These are phyloP conservation scores for Busseola fusca DNA, from an alignment of 2,888 invertebrate genomes.

Conservation along the genomic window DNA sequence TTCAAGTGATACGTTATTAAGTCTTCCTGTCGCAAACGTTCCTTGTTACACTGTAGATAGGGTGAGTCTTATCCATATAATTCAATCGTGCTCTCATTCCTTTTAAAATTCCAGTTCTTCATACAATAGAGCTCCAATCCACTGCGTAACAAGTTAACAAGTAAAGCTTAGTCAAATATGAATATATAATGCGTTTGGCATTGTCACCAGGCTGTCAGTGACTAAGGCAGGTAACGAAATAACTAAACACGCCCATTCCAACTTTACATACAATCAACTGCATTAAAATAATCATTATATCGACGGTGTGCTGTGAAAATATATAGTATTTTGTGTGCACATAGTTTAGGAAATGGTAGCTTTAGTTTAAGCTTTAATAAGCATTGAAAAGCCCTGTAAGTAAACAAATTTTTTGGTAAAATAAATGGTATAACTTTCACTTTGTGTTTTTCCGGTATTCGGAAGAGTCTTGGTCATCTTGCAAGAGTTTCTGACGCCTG, in stretches of 20 bases:
- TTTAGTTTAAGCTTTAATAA: neutral
- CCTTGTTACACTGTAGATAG: neutral
- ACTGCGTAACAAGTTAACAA: slow-evolving; percentile 37
- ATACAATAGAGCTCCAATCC: slow-evolving; percentile 37
- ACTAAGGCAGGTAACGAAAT: slow-evolving; percentile 58
- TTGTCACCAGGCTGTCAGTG: slow-evolving; percentile 62
- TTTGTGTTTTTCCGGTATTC: too few species aligned
- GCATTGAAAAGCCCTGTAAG: neutral
- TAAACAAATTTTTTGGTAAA: too few species aligned
- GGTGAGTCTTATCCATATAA: neutral
- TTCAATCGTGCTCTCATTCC: neutral
- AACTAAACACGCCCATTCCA: slow-evolving; percentile 57
- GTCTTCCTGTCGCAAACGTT: neutral
- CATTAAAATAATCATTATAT: slow-evolving; percentile 66
- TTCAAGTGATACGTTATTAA: neutral
- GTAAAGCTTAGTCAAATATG: slow-evolving; percentile 46
- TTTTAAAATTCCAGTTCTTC: slow-evolving; percentile 28
- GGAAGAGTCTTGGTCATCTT: too few species aligned
- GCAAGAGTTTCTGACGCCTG: too few species aligned
- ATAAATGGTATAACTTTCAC: too few species aligned
- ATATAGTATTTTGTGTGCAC: neutral
- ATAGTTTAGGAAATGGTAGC: neutral
- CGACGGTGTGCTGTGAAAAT: slow-evolving; percentile 11
- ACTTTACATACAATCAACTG: slow-evolving; percentile 73
- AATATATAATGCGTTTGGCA: slow-evolving; percentile 48